Conservation (phyloP, 2,113 vertebrate species). For the Austrofundulus limnaeus region DNA sequence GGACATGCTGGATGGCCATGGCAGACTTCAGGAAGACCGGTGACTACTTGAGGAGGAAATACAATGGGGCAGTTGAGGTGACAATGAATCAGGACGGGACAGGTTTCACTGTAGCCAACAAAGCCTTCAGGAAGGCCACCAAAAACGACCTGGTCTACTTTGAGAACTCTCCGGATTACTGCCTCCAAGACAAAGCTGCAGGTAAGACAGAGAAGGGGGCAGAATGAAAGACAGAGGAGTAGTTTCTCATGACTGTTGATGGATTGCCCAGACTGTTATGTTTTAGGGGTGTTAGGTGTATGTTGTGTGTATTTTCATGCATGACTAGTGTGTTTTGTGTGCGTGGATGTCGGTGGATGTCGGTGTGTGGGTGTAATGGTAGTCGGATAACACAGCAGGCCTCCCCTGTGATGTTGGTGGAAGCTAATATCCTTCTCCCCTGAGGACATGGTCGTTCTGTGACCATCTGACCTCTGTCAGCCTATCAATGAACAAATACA, state of each 20-base stretch:
- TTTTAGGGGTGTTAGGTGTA: constrained; percentile 60
- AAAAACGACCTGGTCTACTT: constrained; percentile 98
- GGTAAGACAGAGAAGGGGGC: constrained; percentile 76
- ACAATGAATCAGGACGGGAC: constrained; percentile 96
- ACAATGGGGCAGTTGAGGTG: constrained; percentile 96
- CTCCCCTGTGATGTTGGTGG: constrained; percentile 69
- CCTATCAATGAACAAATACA: constrained; percentile 51
- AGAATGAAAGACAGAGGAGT: constrained; percentile 13
- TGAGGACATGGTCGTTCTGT: constrained; percentile 54
- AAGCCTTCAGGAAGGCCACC: constrained; percentile 93
- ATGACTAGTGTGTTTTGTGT: constrained; percentile 63
- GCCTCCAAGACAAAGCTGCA: constrained; percentile 94
- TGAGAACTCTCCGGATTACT: constrained; percentile 98
- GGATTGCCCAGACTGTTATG: constrained; percentile 64
- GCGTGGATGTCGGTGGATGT: constrained; percentile 41
- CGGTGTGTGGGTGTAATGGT: constrained; percentile 48
- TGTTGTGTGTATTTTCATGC: constrained; percentile 60
- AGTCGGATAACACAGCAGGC: constrained; percentile 67
- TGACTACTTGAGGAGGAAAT: constrained; percentile 92
- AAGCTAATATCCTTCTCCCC: constrained; percentile 71
- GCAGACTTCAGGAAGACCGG: constrained; percentile 95
- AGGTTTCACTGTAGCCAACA: constrained; percentile 92
- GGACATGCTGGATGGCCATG: constrained; percentile 97
- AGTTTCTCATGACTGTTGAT: constrained; percentile 62
- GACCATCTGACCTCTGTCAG: constrained; percentile 73